A percentile compares a stretch with the other conserved stretches of the same genome.
These are phyloP conservation scores for Ardeotis arabs DNA, from an alignment of 2,113 vertebrate genomes.

Conservation along the genomic window DNA sequence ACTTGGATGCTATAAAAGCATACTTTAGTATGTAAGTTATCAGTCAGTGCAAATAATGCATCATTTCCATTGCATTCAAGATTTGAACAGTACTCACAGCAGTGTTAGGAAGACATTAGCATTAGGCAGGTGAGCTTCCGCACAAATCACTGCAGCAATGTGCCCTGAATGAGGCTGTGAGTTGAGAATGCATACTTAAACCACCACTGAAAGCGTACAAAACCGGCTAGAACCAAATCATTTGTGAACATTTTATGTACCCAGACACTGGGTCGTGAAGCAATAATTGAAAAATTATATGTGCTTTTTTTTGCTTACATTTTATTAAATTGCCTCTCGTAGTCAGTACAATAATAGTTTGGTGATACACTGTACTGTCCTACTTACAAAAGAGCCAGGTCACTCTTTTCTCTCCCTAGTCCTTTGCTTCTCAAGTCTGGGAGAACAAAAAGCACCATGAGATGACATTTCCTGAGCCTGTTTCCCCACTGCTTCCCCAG, in stretches of 20 bases:
- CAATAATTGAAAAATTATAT: neutral
- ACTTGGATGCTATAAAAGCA: neutral
- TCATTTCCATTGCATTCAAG: neutral
- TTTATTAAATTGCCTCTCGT: neutral
- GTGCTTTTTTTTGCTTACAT: neutral
- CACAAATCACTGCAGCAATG: neutral
- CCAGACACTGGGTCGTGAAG: neutral
- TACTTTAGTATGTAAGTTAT: neutral
- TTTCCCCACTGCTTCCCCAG: neutral
- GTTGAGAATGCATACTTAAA: neutral
- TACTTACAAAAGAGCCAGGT: neutral
- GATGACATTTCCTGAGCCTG: neutral
- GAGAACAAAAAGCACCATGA: neutral
- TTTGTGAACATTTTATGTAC: neutral
- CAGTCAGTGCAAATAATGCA: neutral
- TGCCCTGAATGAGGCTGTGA: neutral
- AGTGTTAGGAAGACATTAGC: neutral
- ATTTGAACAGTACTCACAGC: neutral
- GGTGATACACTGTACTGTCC: neutral
- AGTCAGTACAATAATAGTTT: neutral
- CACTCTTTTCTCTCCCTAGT: neutral
- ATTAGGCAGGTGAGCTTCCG: neutral
- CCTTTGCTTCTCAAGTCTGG: neutral
- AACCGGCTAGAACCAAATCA: neutral
- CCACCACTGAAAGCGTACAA: neutral